Evolutionary conservation across 2,797 vertebrate genomes (phyloP), one percentile per base, ranked within the genome.

Genomic region (Clarias pachynema): DNA sequence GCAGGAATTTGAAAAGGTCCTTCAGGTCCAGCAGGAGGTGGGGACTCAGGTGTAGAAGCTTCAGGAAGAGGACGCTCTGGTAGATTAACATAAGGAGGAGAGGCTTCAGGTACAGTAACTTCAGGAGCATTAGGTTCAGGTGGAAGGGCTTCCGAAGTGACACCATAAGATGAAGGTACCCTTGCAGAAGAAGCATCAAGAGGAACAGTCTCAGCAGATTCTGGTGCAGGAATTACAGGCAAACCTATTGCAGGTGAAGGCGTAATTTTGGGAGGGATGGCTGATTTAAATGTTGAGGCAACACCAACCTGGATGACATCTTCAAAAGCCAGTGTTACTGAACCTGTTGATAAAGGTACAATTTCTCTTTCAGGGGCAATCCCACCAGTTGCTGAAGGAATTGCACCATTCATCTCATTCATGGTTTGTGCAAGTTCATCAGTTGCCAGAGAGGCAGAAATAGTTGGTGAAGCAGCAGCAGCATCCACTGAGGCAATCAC

Each of bases 251-350:
- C 62, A 68, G 90, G 83, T 69, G 90, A 89, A 16, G 75, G 86
- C 59, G 90, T 90, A 74, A 91, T 89, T 63, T 90, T 86, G 37
- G 87, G 89, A 34, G 68, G 53, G 29, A 81, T 77, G 49, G 89
- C 40, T 24, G 31, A 16, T 70, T 40, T 31, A 73, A 70, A 89
- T 73, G 65, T 29, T 83, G 82, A 53, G 83, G 31, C 89, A 69
- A 26, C 85, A 82, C 18, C 5, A 37, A 31, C 77, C 80, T 73
- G 24, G 24, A 70, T 2, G 12, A 57, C 57, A 59, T 53, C 59
- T 73, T 82, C 82, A 69, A 80, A 82, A 85, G 59, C 86, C 80
- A 83, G 26, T 53, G 86, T 57, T 81, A 80, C 75, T 62, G 70
- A 20, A 29, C 90, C 86, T 82, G 83, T 83, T 26, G 29, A 66